Evolutionary conservation across 2,888 invertebrate species (phyloP).

Genomic region (Tuta absoluta): DNA sequence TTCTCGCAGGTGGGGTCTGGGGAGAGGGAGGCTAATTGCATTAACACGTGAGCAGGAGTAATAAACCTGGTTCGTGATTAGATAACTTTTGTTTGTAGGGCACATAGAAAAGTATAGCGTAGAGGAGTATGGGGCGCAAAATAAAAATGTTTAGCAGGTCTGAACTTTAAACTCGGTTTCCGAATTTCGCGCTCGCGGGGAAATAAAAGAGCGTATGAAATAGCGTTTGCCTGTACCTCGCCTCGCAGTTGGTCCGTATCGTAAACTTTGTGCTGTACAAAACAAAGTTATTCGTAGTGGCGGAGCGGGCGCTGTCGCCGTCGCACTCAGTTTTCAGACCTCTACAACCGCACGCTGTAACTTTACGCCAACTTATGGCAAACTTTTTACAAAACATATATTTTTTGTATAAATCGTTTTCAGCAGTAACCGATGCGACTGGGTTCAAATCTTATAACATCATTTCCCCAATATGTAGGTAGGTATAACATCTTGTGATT

Average conservation of each 20-base stretch:
- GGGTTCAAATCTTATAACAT: no score
- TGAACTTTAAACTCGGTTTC: slow-evolving; percentile 9
- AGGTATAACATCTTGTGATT: slow-evolving; percentile 32
- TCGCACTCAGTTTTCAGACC: slow-evolving; percentile 57
- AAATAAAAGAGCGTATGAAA: slow-evolving; percentile 25
- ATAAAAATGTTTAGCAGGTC: background rate
- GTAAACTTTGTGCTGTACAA: slow-evolving; percentile 59
- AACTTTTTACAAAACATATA: slow-evolving; percentile 54
- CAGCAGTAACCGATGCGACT: background rate
- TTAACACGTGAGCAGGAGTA: slow-evolving; percentile 61
- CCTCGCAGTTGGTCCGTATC: slow-evolving; percentile 42
- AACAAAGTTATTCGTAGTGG: slow-evolving; percentile 69
- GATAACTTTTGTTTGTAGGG: background rate
- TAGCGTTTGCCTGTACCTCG: slow-evolving; percentile 35
- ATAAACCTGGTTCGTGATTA: slow-evolving; percentile 5
- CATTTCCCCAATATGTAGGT: background rate
- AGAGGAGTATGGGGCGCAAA: background rate
- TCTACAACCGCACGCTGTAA: slow-evolving; percentile 58
- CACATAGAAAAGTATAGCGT: background rate
- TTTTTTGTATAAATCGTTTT: background rate
- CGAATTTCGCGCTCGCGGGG: slow-evolving; percentile 14
- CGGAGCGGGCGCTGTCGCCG: slow-evolving; percentile 53
- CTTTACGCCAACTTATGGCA: slow-evolving; percentile 67
- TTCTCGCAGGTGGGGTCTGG: slow-evolving; percentile 47
- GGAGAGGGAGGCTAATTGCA: slow-evolving; percentile 61